These are phyloP conservation scores for Tympanuchus pallidicinctus DNA, from an alignment of 2,113 vertebrate species.

Conservation along the genomic window DNA sequence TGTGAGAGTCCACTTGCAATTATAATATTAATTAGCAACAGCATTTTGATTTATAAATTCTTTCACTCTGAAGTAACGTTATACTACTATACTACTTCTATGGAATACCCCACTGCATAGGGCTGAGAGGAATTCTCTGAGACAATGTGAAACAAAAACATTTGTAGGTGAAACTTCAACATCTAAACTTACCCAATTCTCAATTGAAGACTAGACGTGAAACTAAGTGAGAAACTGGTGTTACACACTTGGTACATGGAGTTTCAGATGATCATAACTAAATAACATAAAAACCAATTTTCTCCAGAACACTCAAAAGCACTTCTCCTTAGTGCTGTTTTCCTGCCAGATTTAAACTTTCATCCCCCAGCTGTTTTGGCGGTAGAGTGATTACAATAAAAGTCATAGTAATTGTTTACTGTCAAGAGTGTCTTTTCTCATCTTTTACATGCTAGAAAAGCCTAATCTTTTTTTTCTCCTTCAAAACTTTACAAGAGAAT, in stretches of 20 bases:
- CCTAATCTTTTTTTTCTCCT: not conserved
- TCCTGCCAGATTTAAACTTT: constrained; percentile 56
- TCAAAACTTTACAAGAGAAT: not conserved
- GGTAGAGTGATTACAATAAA: constrained; percentile 14
- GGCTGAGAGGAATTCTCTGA: not conserved
- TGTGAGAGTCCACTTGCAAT: not conserved
- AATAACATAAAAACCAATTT: constrained; percentile 43
- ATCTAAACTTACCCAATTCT: not conserved
- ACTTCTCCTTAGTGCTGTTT: constrained; percentile 37
- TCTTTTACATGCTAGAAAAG: not conserved
- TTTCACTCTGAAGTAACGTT: not conserved
- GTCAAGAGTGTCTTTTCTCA: constrained; percentile 12
- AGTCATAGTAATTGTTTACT: constrained; percentile 52
- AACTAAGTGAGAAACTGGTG: constrained; percentile 1
- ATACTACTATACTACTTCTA: not conserved
- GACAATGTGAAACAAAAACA: not conserved
- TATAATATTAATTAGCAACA: not conserved
- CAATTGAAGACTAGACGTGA: not conserved
- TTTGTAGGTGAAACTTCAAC: not conserved
- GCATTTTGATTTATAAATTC: not conserved
- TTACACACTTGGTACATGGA: not conserved
- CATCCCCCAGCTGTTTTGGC: constrained; percentile 35
- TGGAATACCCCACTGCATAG: not conserved
- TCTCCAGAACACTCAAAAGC: constrained; percentile 28
- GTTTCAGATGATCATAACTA: constrained; percentile 16